Evolutionary conservation across 2,113 vertebrate species (phyloP), one percentile per base, ranked within the genome.

Genomic region (Carassius auratus): DNA sequence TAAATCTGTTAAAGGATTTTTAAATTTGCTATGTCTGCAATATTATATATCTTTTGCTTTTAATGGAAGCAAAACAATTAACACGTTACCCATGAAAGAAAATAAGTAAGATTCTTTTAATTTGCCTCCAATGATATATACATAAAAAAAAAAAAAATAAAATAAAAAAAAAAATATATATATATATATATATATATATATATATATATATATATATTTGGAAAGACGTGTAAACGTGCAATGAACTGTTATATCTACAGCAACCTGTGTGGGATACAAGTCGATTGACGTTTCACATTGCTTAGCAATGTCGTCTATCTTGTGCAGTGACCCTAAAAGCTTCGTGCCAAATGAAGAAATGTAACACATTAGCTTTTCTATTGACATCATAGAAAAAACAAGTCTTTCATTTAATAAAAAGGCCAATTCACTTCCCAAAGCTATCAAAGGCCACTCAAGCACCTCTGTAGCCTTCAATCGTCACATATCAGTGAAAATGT

Each of bases 401-500:
- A 33, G 77, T 48, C 81, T 87, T 85, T 73, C 62, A 86, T 85
- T 79, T 69, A 74, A 36, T 57, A 81, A 85, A 87, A 85, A 73
- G 77, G 75, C 80, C 71, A 87, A 86, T 77, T 89, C 75, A 85
- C 78, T 69, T 87, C 57, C 81, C 66, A 76, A 81, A 80, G 61
- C 30, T 78, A 90, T 90, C 86, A 89, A 88, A 86, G 76, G 86
- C 66, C 83, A 61, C 86, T 77, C 42, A 9, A 89, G 76, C 42
- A 87, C 62, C 82, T 87, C 84, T 71, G n/a, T 73, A 86, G 66
- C 76, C 80, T 84, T 78, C 61, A 42, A 69, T 86, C 3, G 50
- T 77, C 76, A 86, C 74, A 66, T 83, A 50, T 71, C 36, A 83
- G 66, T 48, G 64, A 62, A 90, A 79, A 83, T 23, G 66, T 33